Percentiles rank a stretch among this genome's conserved stretches.
Evolutionary conservation across 2,113 vertebrate species (phyloP).

Genomic region (Blennius ocellaris): DNA sequence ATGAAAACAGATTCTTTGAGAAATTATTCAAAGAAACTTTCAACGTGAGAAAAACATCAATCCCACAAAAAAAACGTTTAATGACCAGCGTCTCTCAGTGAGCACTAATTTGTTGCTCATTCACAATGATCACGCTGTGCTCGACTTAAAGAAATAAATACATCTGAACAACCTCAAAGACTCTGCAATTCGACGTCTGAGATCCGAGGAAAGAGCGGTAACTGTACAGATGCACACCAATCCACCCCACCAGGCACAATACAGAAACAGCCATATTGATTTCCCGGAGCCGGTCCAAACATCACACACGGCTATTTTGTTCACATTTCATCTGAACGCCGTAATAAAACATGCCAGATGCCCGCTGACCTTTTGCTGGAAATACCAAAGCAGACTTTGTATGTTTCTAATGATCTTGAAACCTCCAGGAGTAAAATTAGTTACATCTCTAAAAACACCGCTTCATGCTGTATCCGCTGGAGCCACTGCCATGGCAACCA

Average conservation of each 20-base stretch:
- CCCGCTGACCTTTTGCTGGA: slow-evolving; percentile 67
- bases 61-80: background rate
- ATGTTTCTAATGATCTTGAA: slow-evolving; percentile 64
- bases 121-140: background rate
- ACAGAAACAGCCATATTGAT: slow-evolving; percentile 48
- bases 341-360: slow-evolving; percentile 58
- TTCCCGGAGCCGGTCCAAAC: slow-evolving; percentile 19
- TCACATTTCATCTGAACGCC: slow-evolving; percentile 45
- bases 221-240: background rate
- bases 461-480: slow-evolving; percentile 37
- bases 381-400: slow-evolving; percentile 63
- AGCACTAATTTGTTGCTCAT: slow-evolving; percentile 9
- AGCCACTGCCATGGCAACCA: slow-evolving; percentile 69
- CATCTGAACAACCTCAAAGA: background rate
- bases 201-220: background rate
- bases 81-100: background rate
- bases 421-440: slow-evolving; percentile 46
- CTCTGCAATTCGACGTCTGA: background rate
- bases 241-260: slow-evolving; percentile 37
- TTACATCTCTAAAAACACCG: slow-evolving; percentile 47
- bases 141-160: background rate
- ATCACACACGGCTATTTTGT: slow-evolving; percentile 53
- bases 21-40: background rate
- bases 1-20: too few species aligned
- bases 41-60: background rate